A percentile compares a stretch with the other conserved stretches of the same genome.
These are phyloP conservation scores for Aporrectodea caliginosa DNA, from an alignment of 1,140 invertebrate species.

Conservation along the genomic window DNA sequence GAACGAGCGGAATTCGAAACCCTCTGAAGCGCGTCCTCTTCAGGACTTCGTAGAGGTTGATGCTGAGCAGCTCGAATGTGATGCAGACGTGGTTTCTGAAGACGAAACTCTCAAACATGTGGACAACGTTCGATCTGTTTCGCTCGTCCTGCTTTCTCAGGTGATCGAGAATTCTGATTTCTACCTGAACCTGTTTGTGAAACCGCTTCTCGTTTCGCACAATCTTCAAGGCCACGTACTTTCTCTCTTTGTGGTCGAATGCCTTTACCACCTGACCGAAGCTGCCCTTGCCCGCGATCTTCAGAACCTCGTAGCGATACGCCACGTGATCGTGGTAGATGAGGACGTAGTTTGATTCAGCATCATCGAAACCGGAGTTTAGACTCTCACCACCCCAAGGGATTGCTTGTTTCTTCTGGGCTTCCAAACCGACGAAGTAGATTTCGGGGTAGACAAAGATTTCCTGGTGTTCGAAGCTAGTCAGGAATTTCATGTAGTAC, in stretches of 20 bases:
- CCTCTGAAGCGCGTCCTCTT: constrained; percentile 98
- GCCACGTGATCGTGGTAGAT: constrained; percentile 93
- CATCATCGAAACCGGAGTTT: constrained; percentile 93
- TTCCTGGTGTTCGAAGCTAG: constrained; percentile 90
- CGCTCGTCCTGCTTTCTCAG: constrained; percentile 94
- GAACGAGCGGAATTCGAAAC: constrained; percentile 89
- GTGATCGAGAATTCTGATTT: constrained; percentile 95
- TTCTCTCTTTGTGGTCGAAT: constrained; percentile 58
- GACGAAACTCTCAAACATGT: constrained; percentile 97
- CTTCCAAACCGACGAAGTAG: constrained; percentile 93
- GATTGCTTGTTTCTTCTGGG: constrained; percentile 70
- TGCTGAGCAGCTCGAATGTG: constrained; percentile 95
- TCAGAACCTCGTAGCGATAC: constrained; percentile 90
- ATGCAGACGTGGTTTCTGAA: constrained; percentile 99
- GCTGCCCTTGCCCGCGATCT: constrained; percentile 94
- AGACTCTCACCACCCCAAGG: background rate
- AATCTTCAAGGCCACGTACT: constrained; percentile 58
- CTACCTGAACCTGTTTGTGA: constrained; percentile 97
- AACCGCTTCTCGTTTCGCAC: constrained; percentile 63
- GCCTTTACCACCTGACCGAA: constrained; percentile 76
- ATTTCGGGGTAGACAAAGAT: constrained; percentile 83
- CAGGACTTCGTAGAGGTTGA: constrained; percentile 98
- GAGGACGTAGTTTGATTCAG: constrained; percentile 92
- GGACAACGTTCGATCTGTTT: constrained; percentile 97
- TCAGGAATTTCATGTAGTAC: constrained; percentile 87